Conservation (phyloP, 1,140 invertebrate genomes). For the Leptinotarsa texana region DNA sequence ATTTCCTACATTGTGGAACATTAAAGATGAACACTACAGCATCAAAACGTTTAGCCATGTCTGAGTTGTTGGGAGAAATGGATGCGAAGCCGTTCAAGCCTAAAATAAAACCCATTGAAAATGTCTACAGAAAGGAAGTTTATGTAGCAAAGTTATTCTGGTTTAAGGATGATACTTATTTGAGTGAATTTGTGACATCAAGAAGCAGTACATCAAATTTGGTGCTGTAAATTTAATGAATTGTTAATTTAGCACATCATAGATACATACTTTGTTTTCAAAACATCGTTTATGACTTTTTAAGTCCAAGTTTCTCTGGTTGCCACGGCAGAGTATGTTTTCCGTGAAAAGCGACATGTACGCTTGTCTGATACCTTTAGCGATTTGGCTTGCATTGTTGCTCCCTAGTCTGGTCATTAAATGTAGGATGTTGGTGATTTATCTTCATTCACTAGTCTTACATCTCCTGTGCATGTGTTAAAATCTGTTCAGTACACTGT, state of each 20-base stretch:
- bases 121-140: not conserved
- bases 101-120: not conserved
- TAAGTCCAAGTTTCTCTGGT: constrained; percentile 16
- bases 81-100: not conserved
- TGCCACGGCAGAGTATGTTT: constrained; percentile 12
- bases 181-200: constrained; percentile 16
- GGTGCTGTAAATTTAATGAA: constrained; percentile 18
- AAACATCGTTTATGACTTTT: constrained; percentile 19
- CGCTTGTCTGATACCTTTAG: constrained; percentile 17
- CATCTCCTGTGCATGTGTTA: constrained; percentile 27
- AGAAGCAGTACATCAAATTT: constrained; percentile 14
- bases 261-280: constrained; percentile 18
- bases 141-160: constrained; percentile 2
- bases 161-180: constrained; percentile 19
- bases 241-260: constrained; percentile 14
- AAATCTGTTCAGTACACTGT: constrained; percentile 32
- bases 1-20: constrained; percentile 17
- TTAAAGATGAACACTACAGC: constrained; percentile 11
- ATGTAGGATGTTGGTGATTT: constrained; percentile 23
- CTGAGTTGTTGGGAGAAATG: not conserved
- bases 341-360: constrained; percentile 13
- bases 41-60: no score
- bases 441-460: constrained; percentile 30
- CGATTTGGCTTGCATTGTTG: constrained; percentile 25
- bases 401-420: constrained; percentile 29